These are phyloP conservation scores for Gymnobelideus leadbeateri DNA, from an alignment of 2,113 vertebrate species.

Conservation along the genomic window DNA sequence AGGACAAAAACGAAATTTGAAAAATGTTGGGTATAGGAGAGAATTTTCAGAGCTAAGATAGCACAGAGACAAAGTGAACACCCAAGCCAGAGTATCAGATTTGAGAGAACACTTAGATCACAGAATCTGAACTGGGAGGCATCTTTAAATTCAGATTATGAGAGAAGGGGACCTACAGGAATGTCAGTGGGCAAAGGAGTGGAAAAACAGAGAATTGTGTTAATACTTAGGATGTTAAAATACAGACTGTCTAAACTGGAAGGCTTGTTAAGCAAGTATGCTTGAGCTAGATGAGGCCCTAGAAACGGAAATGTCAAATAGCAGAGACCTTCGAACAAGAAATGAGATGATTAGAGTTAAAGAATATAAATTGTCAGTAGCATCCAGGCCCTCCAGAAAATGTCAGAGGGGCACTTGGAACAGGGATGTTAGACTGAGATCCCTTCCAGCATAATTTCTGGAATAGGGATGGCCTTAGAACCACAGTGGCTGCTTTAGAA, in stretches of 20 bases:
- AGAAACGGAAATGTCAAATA: too few species aligned
- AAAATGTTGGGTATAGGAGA: background rate
- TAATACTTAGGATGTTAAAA: too few species aligned
- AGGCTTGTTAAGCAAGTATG: background rate
- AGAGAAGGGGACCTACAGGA: too few species aligned
- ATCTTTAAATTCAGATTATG: too few species aligned
- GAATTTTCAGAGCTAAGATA: background rate
- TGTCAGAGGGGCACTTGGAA: background rate
- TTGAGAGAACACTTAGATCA: background rate
- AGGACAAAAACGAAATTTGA: background rate
- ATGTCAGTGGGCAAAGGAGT: too few species aligned
- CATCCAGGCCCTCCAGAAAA: background rate
- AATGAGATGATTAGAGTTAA: background rate
- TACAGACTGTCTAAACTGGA: background rate
- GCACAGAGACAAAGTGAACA: too few species aligned
- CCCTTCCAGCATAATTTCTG: background rate
- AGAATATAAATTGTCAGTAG: background rate
- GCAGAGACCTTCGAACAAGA: background rate
- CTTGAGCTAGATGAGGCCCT: too few species aligned
- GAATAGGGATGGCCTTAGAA: background rate
- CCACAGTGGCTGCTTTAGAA: background rate
- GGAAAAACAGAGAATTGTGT: too few species aligned
- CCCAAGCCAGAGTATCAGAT: background rate
- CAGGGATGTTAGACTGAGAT: background rate
- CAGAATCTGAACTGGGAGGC: too few species aligned